Evolutionary conservation across 2,113 vertebrate genomes (phyloP), one percentile per base, ranked within the genome.

Genomic region (Hypomesus transpacificus): DNA sequence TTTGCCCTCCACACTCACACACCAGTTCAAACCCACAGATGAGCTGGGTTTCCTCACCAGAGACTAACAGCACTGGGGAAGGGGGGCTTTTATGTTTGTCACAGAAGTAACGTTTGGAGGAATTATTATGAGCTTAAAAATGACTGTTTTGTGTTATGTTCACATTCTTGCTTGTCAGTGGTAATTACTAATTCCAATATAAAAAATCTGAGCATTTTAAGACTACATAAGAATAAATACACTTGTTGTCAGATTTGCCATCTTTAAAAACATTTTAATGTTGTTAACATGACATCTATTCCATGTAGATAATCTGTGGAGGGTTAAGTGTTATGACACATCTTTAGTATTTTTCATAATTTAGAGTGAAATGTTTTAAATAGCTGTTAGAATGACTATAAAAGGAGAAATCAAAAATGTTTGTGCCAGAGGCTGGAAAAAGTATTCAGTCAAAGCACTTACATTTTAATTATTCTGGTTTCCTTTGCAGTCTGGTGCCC

Each of bases 361-460:
- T 84, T 84, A 79, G 52, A 64, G 64, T 50, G 70, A 60, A 84
- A 69, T 61, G 65, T 79, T 87, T 72, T 77, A 80, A 82, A 78
- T 75, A 77, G 76, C 69, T 86, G 71, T 80, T 85, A 83, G 73
- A 75, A 77, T 80, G 75, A 77, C 57, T 78, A 85, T 74, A 84
- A 84, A 88, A 76, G 85, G 76, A 85, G 75, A 79, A 84, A 86
- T 75, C 63, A 75, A 75, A 89, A 90, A 87, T 86, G 88, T 89
- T 92, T 89, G 85, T 89, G 86, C 86, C 88, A 87, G 84, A 80
- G 80, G 77, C 83, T 86, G 79, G 81, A 88, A 90, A 89, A 89
- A 87, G 66, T 54, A 18, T 80, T 88, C 75, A 87, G 86, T 91
- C 88, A 91, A 84, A 86, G 75, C 80, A 75, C 87, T 87, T 90